phyloP scores from a whole-genome alignment of 35 echinoderm and acorn worm genomes.

The Eucidaris tribuloides region DNA sequence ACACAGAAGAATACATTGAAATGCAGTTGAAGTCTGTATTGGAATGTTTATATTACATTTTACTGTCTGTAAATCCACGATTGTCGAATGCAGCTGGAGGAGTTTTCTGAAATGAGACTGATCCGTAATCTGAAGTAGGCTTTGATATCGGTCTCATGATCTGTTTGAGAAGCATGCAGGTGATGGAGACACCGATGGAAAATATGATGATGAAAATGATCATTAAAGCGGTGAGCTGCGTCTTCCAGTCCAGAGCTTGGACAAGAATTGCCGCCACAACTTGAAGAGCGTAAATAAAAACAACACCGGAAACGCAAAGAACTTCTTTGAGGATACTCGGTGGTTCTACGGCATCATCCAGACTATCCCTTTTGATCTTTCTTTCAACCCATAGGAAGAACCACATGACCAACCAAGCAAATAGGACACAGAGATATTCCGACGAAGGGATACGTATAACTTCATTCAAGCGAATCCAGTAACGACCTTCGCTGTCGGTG shows the following conservation, averaged over 20 bases:
- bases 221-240: constrained; percentile 28
- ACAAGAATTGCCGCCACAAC: constrained; percentile 32
- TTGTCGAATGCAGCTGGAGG: too few relatives aligned
- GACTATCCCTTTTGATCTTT: constrained; percentile 13
- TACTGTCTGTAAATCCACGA: too few relatives aligned
- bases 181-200: background rate
- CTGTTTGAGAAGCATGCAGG: constrained; percentile 36
- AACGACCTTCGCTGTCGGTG: constrained; percentile 43
- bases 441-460: constrained; percentile 63
- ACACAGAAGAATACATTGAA: too few relatives aligned
- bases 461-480: constrained; percentile 66
- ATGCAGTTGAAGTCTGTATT: too few relatives aligned
- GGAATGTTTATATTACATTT: too few relatives aligned
- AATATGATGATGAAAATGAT: constrained; percentile 52
- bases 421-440: constrained; percentile 52
- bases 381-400: constrained; percentile 51
- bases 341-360: background rate
- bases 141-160: constrained; percentile 35
- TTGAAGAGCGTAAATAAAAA: constrained; percentile 44
- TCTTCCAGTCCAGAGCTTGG: constrained; percentile 48
- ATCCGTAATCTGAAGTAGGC: too few relatives aligned
- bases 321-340: constrained; percentile 19
- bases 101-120: too few relatives aligned
- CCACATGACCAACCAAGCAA: constrained; percentile 55
- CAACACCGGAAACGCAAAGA: constrained; percentile 33